Percentiles rank a stretch among this genome's conserved stretches.
phyloP scores from a whole-genome alignment of 2,888 invertebrate species.

The Subacronicta megacephala region DNA sequence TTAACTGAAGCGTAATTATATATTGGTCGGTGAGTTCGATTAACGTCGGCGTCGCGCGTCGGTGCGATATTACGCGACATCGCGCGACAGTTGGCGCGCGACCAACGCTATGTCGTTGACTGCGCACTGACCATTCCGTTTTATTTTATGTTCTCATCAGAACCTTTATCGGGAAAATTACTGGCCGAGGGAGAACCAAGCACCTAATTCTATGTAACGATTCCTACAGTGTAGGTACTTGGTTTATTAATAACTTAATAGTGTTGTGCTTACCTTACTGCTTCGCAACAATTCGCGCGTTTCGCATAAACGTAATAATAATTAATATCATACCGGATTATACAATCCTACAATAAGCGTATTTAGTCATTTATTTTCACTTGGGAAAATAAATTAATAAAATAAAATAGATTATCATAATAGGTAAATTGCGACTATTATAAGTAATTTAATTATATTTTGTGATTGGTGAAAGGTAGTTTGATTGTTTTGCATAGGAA shows the following conservation, averaged over 20 bases:
- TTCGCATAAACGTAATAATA: not conserved
- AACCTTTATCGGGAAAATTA: conserved; percentile 77
- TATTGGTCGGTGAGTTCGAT: conserved; percentile 59
- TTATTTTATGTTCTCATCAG: conserved; percentile 86
- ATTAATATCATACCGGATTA: not conserved
- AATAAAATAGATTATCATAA: not conserved
- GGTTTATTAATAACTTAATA: conserved; percentile 23
- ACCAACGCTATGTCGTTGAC: conserved; percentile 82
- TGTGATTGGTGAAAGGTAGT: conserved; percentile 3
- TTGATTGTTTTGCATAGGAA: conserved; percentile 22
- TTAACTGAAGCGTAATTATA: conserved; percentile 59
- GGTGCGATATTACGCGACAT: conserved; percentile 55
- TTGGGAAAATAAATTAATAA: too few relatives aligned
- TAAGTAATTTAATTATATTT: not conserved
- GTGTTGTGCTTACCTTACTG: not conserved
- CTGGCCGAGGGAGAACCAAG: conserved; percentile 45
- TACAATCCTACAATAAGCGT: not conserved
- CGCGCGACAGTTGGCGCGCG: conserved; percentile 77
- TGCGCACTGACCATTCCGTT: conserved; percentile 77
- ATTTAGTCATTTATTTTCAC: too few relatives aligned
- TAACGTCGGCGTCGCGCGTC: conserved; percentile 45
- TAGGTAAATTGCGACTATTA: too few relatives aligned
- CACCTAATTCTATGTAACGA: conserved; percentile 43
- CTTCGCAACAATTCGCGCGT: not conserved
- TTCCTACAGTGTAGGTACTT: conserved; percentile 18